These are phyloP conservation scores for Aricia artaxerxes DNA, from an alignment of 2,888 invertebrate species.

Conservation along the genomic window DNA sequence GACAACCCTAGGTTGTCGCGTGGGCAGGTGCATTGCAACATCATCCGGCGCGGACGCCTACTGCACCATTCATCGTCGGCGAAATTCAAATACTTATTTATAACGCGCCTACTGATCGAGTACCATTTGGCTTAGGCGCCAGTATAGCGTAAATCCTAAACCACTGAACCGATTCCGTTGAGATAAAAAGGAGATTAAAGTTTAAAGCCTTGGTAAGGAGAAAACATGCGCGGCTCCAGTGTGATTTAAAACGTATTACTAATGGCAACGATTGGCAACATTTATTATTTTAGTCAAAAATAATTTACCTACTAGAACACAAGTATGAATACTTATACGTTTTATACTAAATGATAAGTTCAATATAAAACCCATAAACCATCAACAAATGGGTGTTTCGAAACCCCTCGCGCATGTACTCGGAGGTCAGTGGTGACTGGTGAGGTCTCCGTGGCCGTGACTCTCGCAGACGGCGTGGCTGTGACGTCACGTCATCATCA, in stretches of 20 bases:
- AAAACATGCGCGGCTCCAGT: too few species aligned
- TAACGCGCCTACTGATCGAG: neutral
- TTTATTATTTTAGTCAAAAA: too few species aligned
- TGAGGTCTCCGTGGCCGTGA: neutral
- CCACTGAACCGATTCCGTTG: too few species aligned
- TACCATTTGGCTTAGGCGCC: neutral
- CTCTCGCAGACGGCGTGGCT: conserved; percentile 1
- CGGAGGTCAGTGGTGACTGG: neutral
- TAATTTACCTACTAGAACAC: too few species aligned
- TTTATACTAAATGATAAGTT: too few species aligned
- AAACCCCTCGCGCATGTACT: neutral
- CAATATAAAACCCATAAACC: too few species aligned
- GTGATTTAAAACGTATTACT: too few species aligned
- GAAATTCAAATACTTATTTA: conserved; percentile 11
- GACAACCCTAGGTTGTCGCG: conserved; percentile 28
- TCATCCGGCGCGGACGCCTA: conserved; percentile 29
- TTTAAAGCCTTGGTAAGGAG: too few species aligned
- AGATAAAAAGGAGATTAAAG: too few species aligned
- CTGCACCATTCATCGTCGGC: conserved; percentile 25
- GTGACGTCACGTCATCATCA: conserved; percentile 6
- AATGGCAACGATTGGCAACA: too few species aligned
- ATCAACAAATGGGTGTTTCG: neutral
- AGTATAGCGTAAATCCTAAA: too few species aligned
- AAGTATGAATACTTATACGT: too few species aligned
- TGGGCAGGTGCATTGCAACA: conserved; percentile 32